Evolutionary conservation across 53 echinoderm and acorn worm species (phyloP), one percentile per base, ranked within the genome.

Genomic region (Patiria pectinifera): DNA sequence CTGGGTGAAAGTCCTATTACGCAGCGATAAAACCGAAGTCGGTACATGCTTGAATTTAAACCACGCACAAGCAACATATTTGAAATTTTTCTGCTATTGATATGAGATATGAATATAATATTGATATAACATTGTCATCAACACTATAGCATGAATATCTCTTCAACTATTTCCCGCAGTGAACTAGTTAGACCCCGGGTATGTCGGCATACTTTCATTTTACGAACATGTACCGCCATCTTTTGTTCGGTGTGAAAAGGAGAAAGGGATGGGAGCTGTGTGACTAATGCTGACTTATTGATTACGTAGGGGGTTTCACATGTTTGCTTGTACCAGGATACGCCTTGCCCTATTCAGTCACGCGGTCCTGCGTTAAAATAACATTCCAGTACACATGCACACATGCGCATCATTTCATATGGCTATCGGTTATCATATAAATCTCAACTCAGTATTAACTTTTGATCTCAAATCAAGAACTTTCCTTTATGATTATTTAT

Each of bases 251-350:
- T 18, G 21, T 70, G 70, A 70, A 70, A 16, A 18, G 70, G 70
- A 16, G 60, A 14, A 21, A 19, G 70, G 70, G 70, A 18, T 18
- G 4, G 70, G 70, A 21, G 16, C 70, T 11, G 16, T 35, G 8
- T 77, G 77, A 77, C 35, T 77, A 77, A 77, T 77, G 45, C 43
- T 77, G 77, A 44, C 77, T 45, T 78, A 78, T 78, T 78, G 79
- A 45, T 46, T 78, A 47, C 14, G 16, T 46, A 45, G 79, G 47
- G 79, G 70, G 24, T 74, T 74, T 74, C 74, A 24, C 24, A 35
- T 23, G 6, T n/a, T 74, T 4, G 74, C 74, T 5, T 18, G 74
- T 74, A 15, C 74, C 22, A 24, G 74, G 24, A 18, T 70, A 70
- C 16, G 70, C 16, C 70, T 70, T 70, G 16, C 70, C 70, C 18